Conservation (phyloP, 2,797 vertebrate species). For the Dallia pectoralis region DNA sequence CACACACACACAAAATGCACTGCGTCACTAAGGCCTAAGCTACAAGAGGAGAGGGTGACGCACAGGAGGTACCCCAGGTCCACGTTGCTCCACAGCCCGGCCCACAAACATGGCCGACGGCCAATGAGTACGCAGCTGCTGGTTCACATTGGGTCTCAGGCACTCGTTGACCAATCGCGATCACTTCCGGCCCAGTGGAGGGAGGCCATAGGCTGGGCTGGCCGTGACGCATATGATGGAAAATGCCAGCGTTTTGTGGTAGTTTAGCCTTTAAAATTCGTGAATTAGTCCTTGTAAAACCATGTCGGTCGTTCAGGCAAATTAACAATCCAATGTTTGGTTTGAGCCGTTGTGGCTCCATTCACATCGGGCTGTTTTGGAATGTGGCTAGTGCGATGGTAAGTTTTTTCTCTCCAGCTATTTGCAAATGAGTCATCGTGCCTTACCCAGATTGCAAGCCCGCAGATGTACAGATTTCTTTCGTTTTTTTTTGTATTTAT, state of each 20-base stretch:
- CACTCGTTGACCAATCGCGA: not conserved
- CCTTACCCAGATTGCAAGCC: not conserved
- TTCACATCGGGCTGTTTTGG: not conserved
- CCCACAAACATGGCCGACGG: conserved; percentile 40
- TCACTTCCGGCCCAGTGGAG: not conserved
- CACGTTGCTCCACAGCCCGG: conserved; percentile 52
- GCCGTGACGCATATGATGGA: not conserved
- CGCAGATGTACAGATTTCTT: conserved; percentile 1
- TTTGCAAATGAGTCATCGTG: not conserved
- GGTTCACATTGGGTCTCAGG: not conserved
- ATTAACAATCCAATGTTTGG: not conserved
- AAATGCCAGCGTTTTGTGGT: not conserved
- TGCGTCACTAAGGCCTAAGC: conserved; percentile 52
- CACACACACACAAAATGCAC: conserved; percentile 65
- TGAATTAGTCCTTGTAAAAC: not conserved
- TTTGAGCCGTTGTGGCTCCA: not conserved
- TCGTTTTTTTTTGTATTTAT: not conserved
- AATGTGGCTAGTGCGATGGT: not conserved
- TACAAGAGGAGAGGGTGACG: conserved; percentile 67
- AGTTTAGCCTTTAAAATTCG: not conserved
- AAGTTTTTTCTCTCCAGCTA: not conserved
- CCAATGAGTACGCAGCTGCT: not conserved
- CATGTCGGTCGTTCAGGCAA: not conserved
- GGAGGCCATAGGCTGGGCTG: not conserved
- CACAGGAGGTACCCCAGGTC: conserved; percentile 39